phyloP scores from a whole-genome alignment of 2,888 invertebrate genomes.

The Erebia epiphron region DNA sequence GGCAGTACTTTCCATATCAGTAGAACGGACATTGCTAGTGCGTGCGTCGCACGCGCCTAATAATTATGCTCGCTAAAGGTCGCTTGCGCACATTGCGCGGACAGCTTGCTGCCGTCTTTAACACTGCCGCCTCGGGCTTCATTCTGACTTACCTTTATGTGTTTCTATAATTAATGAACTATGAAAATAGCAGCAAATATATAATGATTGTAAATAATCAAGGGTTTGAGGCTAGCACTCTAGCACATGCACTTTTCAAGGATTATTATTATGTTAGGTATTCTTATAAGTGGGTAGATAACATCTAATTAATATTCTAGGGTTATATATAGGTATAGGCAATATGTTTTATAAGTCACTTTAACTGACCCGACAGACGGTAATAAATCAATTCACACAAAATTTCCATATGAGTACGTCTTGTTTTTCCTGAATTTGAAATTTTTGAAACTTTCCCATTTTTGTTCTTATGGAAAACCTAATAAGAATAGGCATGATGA shows the following conservation, averaged over 20 bases:
- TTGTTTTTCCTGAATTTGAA: too few relatives aligned
- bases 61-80: constrained; percentile 75
- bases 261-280: not conserved
- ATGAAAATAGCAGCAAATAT: constrained; percentile 14
- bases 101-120: constrained; percentile 35
- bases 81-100: constrained; percentile 77
- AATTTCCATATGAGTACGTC: too few relatives aligned
- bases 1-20: constrained; percentile 68
- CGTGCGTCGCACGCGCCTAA: constrained; percentile 69
- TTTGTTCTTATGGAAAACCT: too few relatives aligned
- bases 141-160: constrained; percentile 31
- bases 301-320: too few relatives aligned
- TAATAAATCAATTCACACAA: too few relatives aligned
- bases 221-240: constrained; percentile 1
- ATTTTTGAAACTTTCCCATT: too few relatives aligned
- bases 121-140: constrained; percentile 34
- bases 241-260: not conserved
- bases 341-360: too few relatives aligned
- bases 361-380: too few relatives aligned
- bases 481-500: too few relatives aligned
- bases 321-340: too few relatives aligned
- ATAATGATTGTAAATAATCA: constrained; percentile 28
- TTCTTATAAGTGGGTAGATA: not conserved
- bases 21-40: constrained; percentile 51
- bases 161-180: constrained; percentile 16